phyloP scores from a whole-genome alignment of 2,888 invertebrate species.

The Gortyna flavago region DNA sequence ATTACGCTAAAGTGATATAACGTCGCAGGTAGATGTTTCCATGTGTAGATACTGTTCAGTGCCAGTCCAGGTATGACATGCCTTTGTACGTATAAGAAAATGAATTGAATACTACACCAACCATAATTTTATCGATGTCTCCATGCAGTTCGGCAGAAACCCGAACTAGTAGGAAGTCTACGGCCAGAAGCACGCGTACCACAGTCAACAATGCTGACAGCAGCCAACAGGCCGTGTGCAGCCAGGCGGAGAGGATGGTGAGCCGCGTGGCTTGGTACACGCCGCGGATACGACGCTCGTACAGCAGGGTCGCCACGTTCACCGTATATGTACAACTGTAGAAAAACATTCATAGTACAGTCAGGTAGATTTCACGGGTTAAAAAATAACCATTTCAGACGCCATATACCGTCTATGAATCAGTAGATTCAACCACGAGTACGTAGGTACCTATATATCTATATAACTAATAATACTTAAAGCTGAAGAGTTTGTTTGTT shows the following conservation, averaged over 20 bases:
- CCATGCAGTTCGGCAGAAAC: constrained; percentile 78
- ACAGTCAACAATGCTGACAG: constrained; percentile 78
- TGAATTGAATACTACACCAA: constrained; percentile 65
- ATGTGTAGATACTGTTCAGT: background rate
- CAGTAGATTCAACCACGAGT: too few species aligned
- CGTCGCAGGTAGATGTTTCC: background rate
- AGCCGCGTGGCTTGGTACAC: constrained; percentile 85
- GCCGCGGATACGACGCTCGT: constrained; percentile 84
- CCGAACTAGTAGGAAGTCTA: constrained; percentile 84
- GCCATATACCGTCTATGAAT: too few species aligned
- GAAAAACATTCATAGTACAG: background rate
- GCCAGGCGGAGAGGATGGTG: constrained; percentile 84
- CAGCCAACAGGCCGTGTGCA: constrained; percentile 85
- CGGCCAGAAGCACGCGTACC: constrained; percentile 77
- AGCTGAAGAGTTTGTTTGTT: too few species aligned
- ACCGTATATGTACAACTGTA: constrained; percentile 82
- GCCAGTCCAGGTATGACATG: background rate
- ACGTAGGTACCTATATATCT: too few species aligned
- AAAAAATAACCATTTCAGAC: background rate
- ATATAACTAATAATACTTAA: too few species aligned
- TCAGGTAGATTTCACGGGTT: background rate
- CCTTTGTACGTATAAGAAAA: constrained; percentile 7
- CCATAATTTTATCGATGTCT: constrained; percentile 82
- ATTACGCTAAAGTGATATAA: background rate
- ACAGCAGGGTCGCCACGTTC: constrained; percentile 84